Percentiles rank a stretch among this genome's conserved stretches.
Conservation (phyloP, 1,140 invertebrate genomes). For the Drosophila tristis region DNA sequence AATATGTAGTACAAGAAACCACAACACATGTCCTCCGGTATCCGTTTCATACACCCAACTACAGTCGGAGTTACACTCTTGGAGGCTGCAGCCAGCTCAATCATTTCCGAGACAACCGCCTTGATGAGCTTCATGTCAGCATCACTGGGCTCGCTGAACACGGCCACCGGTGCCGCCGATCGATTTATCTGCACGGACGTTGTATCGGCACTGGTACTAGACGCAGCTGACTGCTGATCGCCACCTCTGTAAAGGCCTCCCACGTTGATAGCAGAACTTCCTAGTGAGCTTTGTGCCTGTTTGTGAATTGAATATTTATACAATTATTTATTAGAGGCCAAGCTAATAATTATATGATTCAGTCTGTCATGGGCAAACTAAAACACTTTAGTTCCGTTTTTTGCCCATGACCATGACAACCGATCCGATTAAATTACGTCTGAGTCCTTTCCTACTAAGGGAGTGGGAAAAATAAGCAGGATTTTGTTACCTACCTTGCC, state of each 20-base stretch:
- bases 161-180: conserved; percentile 46
- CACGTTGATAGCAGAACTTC: conserved; percentile 18
- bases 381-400: no score
- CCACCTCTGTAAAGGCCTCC: conserved; percentile 49
- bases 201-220: conserved; percentile 4
- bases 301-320: background rate
- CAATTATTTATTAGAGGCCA: background rate
- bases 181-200: conserved; percentile 13
- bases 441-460: no score
- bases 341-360: background rate
- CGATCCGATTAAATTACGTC: no score
- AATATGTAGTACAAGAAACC: conserved; percentile 75
- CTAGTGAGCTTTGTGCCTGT: conserved; percentile 30
- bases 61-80: conserved; percentile 39
- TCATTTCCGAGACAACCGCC: conserved; percentile 72
- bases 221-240: conserved; percentile 20
- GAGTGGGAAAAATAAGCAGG: no score
- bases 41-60: conserved; percentile 56
- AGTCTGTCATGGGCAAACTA: background rate
- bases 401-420: no score
- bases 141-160: conserved; percentile 55
- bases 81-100: conserved; percentile 50
- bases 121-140: conserved; percentile 64
- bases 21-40: conserved; percentile 61
- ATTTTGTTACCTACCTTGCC: conserved; percentile 48